Evolutionary conservation across 2,797 vertebrate species (phyloP).

Genomic region (Aphelocoma californica): DNA sequence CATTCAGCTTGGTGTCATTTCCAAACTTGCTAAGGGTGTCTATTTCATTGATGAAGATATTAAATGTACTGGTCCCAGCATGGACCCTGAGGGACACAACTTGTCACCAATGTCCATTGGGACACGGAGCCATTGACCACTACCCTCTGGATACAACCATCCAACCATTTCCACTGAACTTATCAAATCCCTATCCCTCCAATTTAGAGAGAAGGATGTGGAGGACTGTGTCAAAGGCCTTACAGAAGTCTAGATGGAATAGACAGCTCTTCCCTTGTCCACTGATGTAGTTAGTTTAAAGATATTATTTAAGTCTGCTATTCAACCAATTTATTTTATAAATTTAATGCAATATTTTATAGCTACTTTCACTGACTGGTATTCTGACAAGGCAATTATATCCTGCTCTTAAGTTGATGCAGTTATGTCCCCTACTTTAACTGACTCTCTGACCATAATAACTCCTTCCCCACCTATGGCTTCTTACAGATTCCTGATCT

Average conservation of each 20-base stretch:
- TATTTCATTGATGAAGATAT: background rate
- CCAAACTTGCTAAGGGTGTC: background rate
- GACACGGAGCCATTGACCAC: background rate
- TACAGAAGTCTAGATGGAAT: background rate
- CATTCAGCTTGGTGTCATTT: background rate
- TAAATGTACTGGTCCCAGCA: background rate
- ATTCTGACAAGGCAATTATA: background rate
- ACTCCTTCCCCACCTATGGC: background rate
- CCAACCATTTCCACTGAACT: background rate
- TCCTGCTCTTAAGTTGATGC: background rate
- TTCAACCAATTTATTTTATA: background rate
- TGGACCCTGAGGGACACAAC: background rate
- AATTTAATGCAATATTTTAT: background rate
- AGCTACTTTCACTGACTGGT: background rate
- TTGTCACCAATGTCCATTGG: accelerated
- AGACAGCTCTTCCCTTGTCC: background rate
- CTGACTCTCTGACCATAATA: background rate
- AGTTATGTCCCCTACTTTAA: background rate
- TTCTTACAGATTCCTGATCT: background rate
- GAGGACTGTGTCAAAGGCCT: background rate
- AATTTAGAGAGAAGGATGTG: background rate
- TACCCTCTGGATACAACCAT: background rate
- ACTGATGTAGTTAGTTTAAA: background rate
- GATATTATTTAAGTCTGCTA: background rate
- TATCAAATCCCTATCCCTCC: background rate